phyloP scores from a whole-genome alignment of 2,797 vertebrate genomes.

The Argyrosomus regius region DNA sequence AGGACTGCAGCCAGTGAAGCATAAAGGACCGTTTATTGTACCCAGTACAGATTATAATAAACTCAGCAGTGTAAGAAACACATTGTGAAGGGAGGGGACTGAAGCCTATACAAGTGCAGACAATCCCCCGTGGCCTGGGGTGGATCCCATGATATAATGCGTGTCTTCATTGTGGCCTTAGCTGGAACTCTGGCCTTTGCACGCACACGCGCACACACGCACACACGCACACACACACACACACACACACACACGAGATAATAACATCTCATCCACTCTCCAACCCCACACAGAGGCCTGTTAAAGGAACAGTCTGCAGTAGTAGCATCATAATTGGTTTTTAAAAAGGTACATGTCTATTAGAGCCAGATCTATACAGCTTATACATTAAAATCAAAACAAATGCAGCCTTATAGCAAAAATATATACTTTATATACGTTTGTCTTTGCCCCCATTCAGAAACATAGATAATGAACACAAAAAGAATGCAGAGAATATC shows the following conservation, averaged over 20 bases:
- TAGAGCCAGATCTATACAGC: constrained; percentile 84
- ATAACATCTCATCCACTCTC: constrained; percentile 44
- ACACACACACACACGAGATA: constrained; percentile 29
- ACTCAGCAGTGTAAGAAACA: constrained; percentile 91
- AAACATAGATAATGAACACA: constrained; percentile 71
- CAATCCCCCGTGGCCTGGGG: constrained; percentile 47
- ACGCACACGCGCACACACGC: not conserved
- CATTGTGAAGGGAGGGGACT: constrained; percentile 70
- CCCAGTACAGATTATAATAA: constrained; percentile 94
- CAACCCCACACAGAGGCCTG: constrained; percentile 35
- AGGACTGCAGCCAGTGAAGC: constrained; percentile 80
- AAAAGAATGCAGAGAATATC: constrained; percentile 78
- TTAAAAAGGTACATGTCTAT: constrained; percentile 76
- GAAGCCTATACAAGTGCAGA: constrained; percentile 84
- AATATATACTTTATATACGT: constrained; percentile 88
- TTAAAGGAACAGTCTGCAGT: constrained; percentile 72
- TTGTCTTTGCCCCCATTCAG: constrained; percentile 75
- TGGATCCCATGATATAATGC: constrained; percentile 48
- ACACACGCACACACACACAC: not conserved
- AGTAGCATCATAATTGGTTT: constrained; percentile 55
- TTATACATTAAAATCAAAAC: constrained; percentile 84
- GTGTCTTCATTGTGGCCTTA: constrained; percentile 33
- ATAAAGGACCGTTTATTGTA: constrained; percentile 95
- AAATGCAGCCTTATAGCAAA: constrained; percentile 88
- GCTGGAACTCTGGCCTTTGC: constrained; percentile 59